Evolutionary conservation across 1,140 invertebrate species (phyloP).

Genomic region (Hypothenemus hampei): DNA sequence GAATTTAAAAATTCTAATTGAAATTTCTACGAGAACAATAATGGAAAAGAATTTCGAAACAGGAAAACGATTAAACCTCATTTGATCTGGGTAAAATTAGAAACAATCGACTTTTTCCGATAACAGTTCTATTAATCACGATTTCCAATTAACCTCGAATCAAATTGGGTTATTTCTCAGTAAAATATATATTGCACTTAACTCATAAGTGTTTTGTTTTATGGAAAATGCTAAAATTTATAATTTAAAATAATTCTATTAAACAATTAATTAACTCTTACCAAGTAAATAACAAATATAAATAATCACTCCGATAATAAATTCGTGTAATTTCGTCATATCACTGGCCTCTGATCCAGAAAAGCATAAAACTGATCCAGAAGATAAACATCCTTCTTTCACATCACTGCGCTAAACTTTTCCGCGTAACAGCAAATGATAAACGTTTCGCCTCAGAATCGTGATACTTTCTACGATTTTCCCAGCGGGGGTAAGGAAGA

Average conservation of each 20-base stretch:
- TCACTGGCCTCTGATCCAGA: not conserved
- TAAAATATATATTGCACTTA: too few relatives aligned
- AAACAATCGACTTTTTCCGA: too few relatives aligned
- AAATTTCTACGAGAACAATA: not conserved
- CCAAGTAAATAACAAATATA: slow-evolving; percentile 11
- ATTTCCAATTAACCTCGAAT: too few relatives aligned
- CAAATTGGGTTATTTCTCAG: too few relatives aligned
- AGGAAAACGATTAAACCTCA: too few relatives aligned
- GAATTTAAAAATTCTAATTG: not conserved
- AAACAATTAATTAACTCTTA: not conserved
- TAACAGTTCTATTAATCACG: too few relatives aligned
- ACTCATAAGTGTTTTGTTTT: not conserved
- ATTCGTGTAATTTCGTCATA: slow-evolving; percentile 9
- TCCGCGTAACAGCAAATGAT: slow-evolving; percentile 3
- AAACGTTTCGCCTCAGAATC: not conserved
- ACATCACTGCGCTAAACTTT: not conserved
- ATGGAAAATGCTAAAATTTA: not conserved
- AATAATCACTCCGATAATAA: not conserved
- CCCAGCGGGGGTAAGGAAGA: slow-evolving; percentile 4
- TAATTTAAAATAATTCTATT: not conserved
- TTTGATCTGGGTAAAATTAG: too few relatives aligned
- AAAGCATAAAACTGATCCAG: not conserved
- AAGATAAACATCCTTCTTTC: not conserved
- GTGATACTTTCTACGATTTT: slow-evolving; percentile 12
- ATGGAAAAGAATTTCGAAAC: too few relatives aligned